Conservation (phyloP, 2,888 invertebrate species). For the Xanthostigma xanthostigma region DNA sequence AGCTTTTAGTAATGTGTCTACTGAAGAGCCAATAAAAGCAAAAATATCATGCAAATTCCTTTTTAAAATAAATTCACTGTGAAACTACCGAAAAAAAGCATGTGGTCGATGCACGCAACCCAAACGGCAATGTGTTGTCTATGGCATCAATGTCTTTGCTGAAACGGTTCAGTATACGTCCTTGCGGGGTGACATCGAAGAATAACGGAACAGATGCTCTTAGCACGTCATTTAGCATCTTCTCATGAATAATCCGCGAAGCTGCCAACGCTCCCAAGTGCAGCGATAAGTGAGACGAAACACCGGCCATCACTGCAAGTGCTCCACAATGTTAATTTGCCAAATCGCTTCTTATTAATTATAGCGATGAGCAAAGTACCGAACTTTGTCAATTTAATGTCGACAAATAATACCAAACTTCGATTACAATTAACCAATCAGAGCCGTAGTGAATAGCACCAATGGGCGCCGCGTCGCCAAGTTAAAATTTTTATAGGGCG, state of each 20-base stretch:
- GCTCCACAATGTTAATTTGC: constrained; percentile 2
- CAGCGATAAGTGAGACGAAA: constrained; percentile 49
- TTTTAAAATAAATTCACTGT: constrained; percentile 15
- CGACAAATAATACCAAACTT: no score
- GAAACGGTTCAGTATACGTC: constrained; percentile 65
- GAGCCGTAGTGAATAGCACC: no score
- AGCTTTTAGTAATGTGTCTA: neutral
- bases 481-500: no score
- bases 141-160: constrained; percentile 58
- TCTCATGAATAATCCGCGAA: constrained; percentile 45
- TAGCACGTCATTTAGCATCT: constrained; percentile 47
- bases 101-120: constrained; percentile 52
- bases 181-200: constrained; percentile 68
- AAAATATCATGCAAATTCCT: neutral
- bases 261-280: constrained; percentile 50
- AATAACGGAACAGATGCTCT: constrained; percentile 53
- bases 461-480: no score
- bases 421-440: no score
- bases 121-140: constrained; percentile 57
- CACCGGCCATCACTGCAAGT: constrained; percentile 45
- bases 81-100: constrained; percentile 44
- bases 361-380: no score
- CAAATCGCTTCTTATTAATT: no score
- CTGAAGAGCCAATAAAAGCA: neutral
- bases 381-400: no score